Base-by-base conservation (phyloP, 2,797 vertebrate genomes). In the Enteromius argenteus region DNA sequence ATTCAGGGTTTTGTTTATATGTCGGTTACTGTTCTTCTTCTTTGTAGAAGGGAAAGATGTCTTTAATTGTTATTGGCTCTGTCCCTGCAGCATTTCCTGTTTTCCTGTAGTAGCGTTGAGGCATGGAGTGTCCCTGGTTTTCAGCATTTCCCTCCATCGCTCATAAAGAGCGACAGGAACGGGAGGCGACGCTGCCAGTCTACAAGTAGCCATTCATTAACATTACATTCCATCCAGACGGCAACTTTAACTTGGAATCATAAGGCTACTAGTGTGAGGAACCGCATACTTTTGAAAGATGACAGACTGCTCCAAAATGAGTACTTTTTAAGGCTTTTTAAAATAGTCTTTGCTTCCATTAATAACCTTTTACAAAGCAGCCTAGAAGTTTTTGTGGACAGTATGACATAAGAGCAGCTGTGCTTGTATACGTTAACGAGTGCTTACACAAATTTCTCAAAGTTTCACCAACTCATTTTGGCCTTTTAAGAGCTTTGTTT, bases 61-160 rank as follows among this genome's bases (percentile, higher is more conserved):
- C 21, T 73, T 75, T 71, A 44, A 75, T 69, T 84, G 77, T 83
- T 84, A 71, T 75, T 69, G 80, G 42, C 78, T 56, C 49, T 0
- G 64, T 21, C 19, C 66, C 49, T 79, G 62, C 35, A 68, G 66
- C 71, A 74, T 88, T 88, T 88, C 74, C 81, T 74, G 84, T 86
- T 83, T 83, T 77, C 46, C 62, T 69, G 60, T 76, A 49, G 56
- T 51, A 51, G 30, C 35, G 21, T 27, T 2, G n/a, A n/a, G 49
- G 44, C 71, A 53, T 32, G 64, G 19, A 23, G 80, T 19, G 17
- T 69, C 62, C 74, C 37, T 76, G 35, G 32, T 64, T 9, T 76
- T 51, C 74, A 51, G 60, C 21, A 6, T 87, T 74, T 79, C 76
- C 67, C 72, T 86, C 78, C 71, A 11, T 84, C 87, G 80, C 79